Percentiles rank a stretch among this genome's conserved stretches.
These are phyloP conservation scores for Empis livida DNA, from an alignment of 2,888 invertebrate genomes.

Conservation along the genomic window DNA sequence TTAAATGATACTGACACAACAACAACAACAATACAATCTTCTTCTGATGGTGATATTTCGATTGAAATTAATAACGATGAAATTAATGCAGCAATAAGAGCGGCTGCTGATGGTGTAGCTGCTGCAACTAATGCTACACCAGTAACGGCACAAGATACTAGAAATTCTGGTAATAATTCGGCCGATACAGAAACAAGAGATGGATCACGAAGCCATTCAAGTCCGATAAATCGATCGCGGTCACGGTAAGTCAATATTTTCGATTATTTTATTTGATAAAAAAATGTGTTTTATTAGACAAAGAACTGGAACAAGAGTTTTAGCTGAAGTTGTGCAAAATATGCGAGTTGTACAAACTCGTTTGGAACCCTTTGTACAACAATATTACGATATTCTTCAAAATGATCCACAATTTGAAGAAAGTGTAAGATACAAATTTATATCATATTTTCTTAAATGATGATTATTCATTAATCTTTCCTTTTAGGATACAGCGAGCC, in stretches of 20 bases:
- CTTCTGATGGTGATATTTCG: constrained; percentile 3
- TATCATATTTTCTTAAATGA: not conserved
- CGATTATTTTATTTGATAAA: not conserved
- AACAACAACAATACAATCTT: constrained; percentile 1
- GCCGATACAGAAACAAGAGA: not conserved
- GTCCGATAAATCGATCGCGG: not conserved
- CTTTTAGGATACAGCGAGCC: constrained; percentile 33
- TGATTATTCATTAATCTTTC: not conserved
- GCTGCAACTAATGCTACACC: not conserved
- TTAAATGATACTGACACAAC: constrained; percentile 7
- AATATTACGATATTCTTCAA: constrained; percentile 46
- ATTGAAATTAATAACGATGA: constrained; percentile 7
- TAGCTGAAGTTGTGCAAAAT: constrained; percentile 30
- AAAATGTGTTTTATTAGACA: constrained; percentile 14
- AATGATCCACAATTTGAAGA: constrained; percentile 44
- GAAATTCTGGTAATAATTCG: not conserved
- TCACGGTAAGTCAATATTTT: too few species aligned
- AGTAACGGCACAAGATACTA: not conserved
- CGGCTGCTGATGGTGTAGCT: not conserved
- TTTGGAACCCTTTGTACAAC: constrained; percentile 51
- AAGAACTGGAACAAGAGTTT: constrained; percentile 30
- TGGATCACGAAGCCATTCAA: not conserved
- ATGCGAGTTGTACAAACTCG: constrained; percentile 36
- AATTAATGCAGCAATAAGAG: not conserved
- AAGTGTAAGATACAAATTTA: too few species aligned